Conservation (phyloP, 2,113 vertebrate genomes). For the Ranitomeya variabilis region DNA sequence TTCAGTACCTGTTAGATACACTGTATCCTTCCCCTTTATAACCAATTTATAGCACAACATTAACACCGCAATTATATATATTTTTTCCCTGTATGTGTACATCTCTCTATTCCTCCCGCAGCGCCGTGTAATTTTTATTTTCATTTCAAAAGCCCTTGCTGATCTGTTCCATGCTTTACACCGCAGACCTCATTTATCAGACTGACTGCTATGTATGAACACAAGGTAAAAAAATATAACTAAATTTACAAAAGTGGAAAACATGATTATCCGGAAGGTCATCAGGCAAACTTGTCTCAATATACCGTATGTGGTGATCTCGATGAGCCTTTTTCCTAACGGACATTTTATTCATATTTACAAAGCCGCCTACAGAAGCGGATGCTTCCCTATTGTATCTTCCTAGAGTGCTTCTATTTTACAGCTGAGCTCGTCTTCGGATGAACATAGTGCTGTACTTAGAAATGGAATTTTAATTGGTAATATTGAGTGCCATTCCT, state of each 20-base stretch:
- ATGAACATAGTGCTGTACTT: not conserved
- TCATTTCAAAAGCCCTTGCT: not conserved
- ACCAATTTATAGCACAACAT: no score
- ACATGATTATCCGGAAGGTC: not conserved
- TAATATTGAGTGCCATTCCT: constrained; percentile 12
- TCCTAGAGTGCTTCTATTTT: not conserved
- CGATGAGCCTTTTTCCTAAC: not conserved
- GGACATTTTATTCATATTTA: not conserved
- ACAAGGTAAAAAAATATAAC: not conserved
- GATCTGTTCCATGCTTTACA: not conserved
- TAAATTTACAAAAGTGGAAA: not conserved
- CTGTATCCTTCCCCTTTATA: no score
- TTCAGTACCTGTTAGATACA: no score
- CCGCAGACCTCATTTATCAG: not conserved
- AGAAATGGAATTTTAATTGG: not conserved
- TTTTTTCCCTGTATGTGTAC: no score
- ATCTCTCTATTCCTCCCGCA: no score
- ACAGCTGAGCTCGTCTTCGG: not conserved
- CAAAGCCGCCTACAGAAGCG: not conserved
- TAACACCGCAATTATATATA: no score
- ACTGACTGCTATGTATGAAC: not conserved
- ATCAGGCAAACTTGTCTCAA: not conserved
- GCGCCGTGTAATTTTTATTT: no score
- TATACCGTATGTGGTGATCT: not conserved
- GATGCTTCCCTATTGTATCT: not conserved